phyloP scores from a whole-genome alignment of 1,140 invertebrate species.

The Cyrtorhinus lividipennis region DNA sequence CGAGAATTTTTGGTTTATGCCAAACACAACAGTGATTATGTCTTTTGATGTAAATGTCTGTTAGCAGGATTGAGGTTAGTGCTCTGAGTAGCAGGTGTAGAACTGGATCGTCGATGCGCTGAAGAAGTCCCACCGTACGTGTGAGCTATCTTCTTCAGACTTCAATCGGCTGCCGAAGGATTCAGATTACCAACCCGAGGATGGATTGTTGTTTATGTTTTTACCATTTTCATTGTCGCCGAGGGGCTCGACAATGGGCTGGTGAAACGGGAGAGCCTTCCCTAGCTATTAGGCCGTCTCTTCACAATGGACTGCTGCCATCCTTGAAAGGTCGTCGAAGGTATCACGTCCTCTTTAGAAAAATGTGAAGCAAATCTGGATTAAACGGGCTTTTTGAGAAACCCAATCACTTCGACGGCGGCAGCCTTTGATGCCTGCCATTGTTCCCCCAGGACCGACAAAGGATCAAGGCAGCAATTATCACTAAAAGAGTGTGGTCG shows the following conservation, averaged over 20 bases:
- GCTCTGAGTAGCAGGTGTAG: too few relatives aligned
- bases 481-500: neutral
- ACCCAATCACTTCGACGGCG: neutral
- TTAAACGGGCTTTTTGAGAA: neutral
- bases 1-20: too few relatives aligned
- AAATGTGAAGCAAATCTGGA: neutral
- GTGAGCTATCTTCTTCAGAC: too few relatives aligned
- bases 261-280: neutral
- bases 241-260: neutral
- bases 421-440: neutral
- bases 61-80: too few relatives aligned
- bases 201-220: neutral
- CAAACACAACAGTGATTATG: too few relatives aligned
- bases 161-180: too few relatives aligned
- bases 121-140: too few relatives aligned
- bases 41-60: too few relatives aligned
- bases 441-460: neutral
- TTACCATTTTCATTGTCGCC: neutral
- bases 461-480: neutral
- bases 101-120: too few relatives aligned
- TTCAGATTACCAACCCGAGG: too few relatives aligned
- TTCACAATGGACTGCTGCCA: neutral
- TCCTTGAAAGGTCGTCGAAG: neutral
- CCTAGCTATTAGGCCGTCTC: neutral
- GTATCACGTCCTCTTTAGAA: neutral